Evolutionary conservation across 2,797 vertebrate genomes (phyloP), one percentile per base, ranked within the genome.

Genomic region (Sardinella longiceps): DNA sequence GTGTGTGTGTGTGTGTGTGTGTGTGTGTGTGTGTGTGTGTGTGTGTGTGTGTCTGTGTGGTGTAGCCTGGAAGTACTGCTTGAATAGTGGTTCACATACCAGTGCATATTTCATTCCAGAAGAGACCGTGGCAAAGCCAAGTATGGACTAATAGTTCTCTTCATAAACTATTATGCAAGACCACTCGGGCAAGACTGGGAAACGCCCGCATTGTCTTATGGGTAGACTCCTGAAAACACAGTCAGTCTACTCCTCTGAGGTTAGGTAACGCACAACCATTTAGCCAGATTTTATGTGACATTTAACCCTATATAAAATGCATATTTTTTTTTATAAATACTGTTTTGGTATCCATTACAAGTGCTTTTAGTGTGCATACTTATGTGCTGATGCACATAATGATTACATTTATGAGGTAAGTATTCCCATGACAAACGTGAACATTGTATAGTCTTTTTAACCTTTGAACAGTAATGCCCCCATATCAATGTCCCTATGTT

Each of bases 101-200:
- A 74, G 66, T 39, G 37, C 66, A 20, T 74, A 25, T 18, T 58
- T 66, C 43, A 48, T 23, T 83, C 82, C 80, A 51, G 39, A 81
- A 37, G 45, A 63, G 30, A 87, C 66, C 84, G 81, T 51, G 88
- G 88, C 90, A 90, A 91, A 90, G 89, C 70, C 70, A 77, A 77
- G 70, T 43, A 39, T 39, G 70, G 70, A 90, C 90, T 88, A 90
- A 92, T 91, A 91, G 88, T 85, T 89, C 91, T 91, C 92, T 91
- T 91, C 91, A 91, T 89, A 91, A 93, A 92, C 87, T 85, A 90
- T 94, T 92, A 91, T 88, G 91, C 90, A 92, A 92, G 82, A 51
- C 85, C 87, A 83, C 37, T 50, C 63, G 10, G 88, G 85, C 81
- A 86, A 86, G 87, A 86, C 0, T 2, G 77, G 74, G 53, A 74